phyloP scores from a whole-genome alignment of 1,140 invertebrate genomes.

The Scylla paramamosain region DNA sequence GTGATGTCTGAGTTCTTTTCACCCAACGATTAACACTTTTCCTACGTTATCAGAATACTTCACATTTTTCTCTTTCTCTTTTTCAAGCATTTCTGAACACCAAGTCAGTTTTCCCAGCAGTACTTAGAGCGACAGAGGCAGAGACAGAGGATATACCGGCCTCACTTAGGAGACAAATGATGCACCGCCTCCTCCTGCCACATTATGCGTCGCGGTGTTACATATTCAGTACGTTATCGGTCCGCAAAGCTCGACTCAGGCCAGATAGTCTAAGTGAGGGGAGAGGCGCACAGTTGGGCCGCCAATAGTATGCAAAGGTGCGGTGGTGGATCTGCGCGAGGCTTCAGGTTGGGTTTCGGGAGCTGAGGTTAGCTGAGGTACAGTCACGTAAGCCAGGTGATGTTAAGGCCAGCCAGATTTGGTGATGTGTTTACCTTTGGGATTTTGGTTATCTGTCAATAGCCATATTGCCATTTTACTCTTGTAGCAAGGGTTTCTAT shows the following conservation, averaged over 20 bases:
- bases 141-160: too few relatives aligned
- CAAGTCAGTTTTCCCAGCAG: too few relatives aligned
- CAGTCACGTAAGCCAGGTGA: neutral
- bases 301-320: neutral
- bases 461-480: too few relatives aligned
- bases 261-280: neutral
- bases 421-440: too few relatives aligned
- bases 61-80: too few relatives aligned
- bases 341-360: neutral
- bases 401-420: neutral
- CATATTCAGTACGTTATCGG: constrained; percentile 11
- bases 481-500: too few relatives aligned
- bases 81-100: too few relatives aligned
- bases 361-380: neutral
- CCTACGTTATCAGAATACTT: too few relatives aligned
- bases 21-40: too few relatives aligned
- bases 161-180: neutral
- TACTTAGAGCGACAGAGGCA: too few relatives aligned
- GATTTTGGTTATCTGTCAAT: too few relatives aligned
- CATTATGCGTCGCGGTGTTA: neutral
- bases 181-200: neutral
- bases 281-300: neutral
- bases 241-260: neutral
- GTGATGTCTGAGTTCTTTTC: too few relatives aligned
- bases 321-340: neutral